Conservation (phyloP, 2,113 vertebrate genomes). For the Hyla sarda region DNA sequence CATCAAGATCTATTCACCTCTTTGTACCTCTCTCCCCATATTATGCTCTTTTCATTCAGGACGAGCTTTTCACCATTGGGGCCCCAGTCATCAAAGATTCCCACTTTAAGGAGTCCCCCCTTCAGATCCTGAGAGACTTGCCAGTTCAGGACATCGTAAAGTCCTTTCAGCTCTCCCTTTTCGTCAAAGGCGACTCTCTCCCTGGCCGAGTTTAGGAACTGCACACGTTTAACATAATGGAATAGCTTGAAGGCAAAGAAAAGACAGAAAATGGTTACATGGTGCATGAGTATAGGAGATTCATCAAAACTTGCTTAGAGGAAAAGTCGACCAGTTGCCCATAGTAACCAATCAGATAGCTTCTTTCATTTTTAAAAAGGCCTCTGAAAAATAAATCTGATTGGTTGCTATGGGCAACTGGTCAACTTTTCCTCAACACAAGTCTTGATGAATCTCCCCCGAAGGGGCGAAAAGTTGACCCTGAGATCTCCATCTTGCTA, state of each 20-base stretch:
- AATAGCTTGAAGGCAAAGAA: constrained; percentile 29
- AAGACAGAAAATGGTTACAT: not conserved
- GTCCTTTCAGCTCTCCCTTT: constrained; percentile 49
- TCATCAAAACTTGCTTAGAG: too few species aligned
- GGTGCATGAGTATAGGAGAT: too few species aligned
- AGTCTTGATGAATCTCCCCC: too few species aligned
- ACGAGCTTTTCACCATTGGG: constrained; percentile 45
- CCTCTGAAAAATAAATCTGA: too few species aligned
- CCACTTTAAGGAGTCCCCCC: constrained; percentile 33
- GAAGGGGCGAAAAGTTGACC: too few species aligned
- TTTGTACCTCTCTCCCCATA: constrained; percentile 44
- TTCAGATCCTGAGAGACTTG: constrained; percentile 25
- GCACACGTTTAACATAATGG: constrained; percentile 38
- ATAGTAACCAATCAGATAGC: too few species aligned
- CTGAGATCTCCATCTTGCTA: too few species aligned
- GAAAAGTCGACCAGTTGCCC: too few species aligned
- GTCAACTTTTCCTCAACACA: too few species aligned
- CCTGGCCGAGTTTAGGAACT: constrained; percentile 14
- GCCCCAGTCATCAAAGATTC: constrained; percentile 56
- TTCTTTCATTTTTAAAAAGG: too few species aligned
- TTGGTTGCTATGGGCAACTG: too few species aligned
- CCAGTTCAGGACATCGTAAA: constrained; percentile 53
- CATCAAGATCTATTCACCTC: not conserved
- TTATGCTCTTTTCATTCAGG: constrained; percentile 11
- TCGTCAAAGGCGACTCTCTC: constrained; percentile 52